Evolutionary conservation across 2,113 vertebrate genomes (phyloP).

Genomic region (Colinus virginianus): DNA sequence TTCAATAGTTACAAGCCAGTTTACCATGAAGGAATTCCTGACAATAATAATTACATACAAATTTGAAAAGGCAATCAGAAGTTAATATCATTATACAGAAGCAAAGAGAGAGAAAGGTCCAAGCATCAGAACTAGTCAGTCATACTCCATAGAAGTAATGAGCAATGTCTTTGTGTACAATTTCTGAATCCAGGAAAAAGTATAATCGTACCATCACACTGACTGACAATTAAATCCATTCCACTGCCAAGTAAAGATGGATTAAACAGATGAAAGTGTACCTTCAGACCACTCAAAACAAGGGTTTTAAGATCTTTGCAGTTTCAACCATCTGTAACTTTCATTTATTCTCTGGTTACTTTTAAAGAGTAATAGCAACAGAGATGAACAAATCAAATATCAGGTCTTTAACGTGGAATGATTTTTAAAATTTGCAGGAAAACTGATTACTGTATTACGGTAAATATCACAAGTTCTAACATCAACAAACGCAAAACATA

Average conservation of each 20-base stretch:
- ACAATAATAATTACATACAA: neutral
- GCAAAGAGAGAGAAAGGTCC: neutral
- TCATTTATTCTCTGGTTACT: neutral
- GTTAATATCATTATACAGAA: neutral
- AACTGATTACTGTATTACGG: neutral
- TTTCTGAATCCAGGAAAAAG: neutral
- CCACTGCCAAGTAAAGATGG: neutral
- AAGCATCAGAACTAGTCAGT: neutral
- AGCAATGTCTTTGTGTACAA: neutral
- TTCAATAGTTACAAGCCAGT: neutral
- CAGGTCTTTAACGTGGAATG: neutral
- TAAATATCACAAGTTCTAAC: neutral
- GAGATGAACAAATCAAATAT: neutral
- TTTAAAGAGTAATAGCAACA: neutral
- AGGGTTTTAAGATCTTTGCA: neutral
- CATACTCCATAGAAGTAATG: neutral
- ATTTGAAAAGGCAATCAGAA: neutral
- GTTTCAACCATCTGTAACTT: neutral
- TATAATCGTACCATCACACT: neutral
- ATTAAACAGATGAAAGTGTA: neutral
- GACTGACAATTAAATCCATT: neutral
- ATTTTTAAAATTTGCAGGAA: neutral
- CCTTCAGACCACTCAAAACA: neutral
- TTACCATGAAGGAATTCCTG: neutral
- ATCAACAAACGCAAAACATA: neutral